These are phyloP conservation scores for Lasioglossum vierecki DNA, from an alignment of 2,888 invertebrate species.

Conservation along the genomic window DNA sequence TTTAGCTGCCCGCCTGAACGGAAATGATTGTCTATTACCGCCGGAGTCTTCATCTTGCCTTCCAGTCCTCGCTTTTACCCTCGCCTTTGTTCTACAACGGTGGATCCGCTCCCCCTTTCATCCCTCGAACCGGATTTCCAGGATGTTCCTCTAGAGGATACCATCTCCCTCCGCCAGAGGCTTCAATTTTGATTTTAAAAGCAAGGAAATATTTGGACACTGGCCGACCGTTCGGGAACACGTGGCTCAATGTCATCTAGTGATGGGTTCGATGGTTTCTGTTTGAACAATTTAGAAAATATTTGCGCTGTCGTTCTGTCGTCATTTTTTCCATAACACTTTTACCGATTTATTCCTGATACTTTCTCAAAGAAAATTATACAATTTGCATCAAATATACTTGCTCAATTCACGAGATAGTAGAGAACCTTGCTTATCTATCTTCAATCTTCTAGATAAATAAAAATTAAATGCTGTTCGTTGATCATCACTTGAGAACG, in stretches of 20 bases:
- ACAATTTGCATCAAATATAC: not conserved
- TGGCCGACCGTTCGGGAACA: not conserved
- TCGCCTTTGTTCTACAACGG: not conserved
- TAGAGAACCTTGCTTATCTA: not conserved
- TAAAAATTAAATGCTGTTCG: too few relatives aligned
- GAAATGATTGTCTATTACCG: conserved; percentile 4
- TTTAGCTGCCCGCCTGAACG: not conserved
- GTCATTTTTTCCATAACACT: not conserved
- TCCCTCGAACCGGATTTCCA: not conserved
- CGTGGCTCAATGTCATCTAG: not conserved
- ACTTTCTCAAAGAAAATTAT: not conserved
- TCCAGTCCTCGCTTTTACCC: not conserved
- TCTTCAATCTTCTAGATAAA: too few relatives aligned
- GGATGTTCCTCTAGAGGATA: not conserved
- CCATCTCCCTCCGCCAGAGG: not conserved
- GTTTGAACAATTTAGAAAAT: not conserved
- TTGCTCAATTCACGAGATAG: not conserved
- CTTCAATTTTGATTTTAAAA: not conserved
- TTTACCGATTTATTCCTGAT: not conserved
- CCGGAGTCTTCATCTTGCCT: not conserved
- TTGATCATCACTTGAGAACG: too few relatives aligned
- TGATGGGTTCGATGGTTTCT: not conserved
- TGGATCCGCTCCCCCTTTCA: not conserved
- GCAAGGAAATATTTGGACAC: not conserved
- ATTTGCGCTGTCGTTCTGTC: not conserved